A percentile compares a stretch with the other conserved stretches of the same genome.
These are phyloP conservation scores for Gnatocerus cornutus DNA, from an alignment of 2,888 invertebrate species.

Conservation along the genomic window DNA sequence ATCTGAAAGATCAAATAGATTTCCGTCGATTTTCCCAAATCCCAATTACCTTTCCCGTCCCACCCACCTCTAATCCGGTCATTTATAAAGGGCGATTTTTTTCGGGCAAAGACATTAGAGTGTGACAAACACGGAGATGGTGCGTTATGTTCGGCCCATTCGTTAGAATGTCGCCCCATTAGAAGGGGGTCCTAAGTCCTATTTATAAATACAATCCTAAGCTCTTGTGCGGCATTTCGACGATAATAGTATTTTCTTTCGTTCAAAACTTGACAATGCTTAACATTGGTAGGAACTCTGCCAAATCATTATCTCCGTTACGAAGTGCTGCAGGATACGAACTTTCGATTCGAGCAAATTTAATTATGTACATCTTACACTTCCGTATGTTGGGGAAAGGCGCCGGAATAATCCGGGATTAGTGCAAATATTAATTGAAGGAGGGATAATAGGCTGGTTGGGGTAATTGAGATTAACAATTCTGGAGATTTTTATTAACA, in stretches of 20 bases:
- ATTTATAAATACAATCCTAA: constrained; percentile 29
- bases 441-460: not conserved
- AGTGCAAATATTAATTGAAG: constrained; percentile 1
- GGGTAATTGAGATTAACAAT: no score
- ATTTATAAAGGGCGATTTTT: no score
- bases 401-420: constrained; percentile 1
- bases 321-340: constrained; percentile 3
- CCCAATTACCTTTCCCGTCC: no score
- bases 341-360: constrained; percentile 10
- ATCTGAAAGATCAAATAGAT: no score
- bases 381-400: constrained; percentile 8
- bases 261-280: constrained; percentile 8
- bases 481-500: no score
- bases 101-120: not conserved
- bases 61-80: no score
- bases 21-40: no score
- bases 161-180: constrained; percentile 20
- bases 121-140: constrained; percentile 2
- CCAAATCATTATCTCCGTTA: constrained; percentile 12
- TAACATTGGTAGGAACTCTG: not conserved
- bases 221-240: constrained; percentile 14
- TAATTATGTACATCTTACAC: constrained; percentile 19
- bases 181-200: constrained; percentile 21
- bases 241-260: constrained; percentile 21
- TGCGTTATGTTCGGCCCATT: constrained; percentile 16